These are phyloP conservation scores for Charanyca ferruginea DNA, from an alignment of 2,888 invertebrate genomes.

Conservation along the genomic window DNA sequence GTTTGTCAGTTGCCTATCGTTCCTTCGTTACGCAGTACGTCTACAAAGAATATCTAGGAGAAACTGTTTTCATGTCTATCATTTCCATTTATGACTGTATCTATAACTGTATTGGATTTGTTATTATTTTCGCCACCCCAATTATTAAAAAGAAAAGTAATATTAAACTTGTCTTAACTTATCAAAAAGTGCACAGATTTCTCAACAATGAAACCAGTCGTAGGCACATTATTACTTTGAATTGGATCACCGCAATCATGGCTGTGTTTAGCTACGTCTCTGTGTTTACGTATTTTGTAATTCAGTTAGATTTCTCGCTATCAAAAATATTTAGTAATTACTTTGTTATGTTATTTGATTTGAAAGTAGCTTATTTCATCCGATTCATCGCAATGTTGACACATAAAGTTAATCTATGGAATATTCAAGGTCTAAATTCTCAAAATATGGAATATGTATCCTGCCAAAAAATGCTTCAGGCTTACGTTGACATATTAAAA, in stretches of 20 bases:
- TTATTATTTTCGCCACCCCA: neutral
- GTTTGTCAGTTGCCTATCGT: neutral
- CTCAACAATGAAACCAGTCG: neutral
- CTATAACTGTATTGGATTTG: neutral
- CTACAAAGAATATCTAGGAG: slow-evolving; percentile 8
- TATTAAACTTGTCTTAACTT: slow-evolving; percentile 15
- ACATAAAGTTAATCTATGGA: slow-evolving; percentile 20
- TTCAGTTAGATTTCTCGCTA: neutral
- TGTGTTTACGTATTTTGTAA: neutral
- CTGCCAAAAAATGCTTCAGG: slow-evolving; percentile 3
- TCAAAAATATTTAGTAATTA: slow-evolving; percentile 1
- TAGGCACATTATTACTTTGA: neutral
- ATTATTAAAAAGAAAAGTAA: neutral
- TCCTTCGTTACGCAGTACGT: neutral
- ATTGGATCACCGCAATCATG: slow-evolving; percentile 1
- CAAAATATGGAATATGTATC: neutral
- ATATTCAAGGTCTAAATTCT: neutral
- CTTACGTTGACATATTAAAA: slow-evolving; percentile 15
- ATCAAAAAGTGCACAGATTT: slow-evolving; percentile 34
- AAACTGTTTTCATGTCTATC: neutral
- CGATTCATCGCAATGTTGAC: slow-evolving; percentile 9
- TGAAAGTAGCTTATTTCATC: slow-evolving; percentile 12
- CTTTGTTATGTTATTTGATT: slow-evolving; percentile 4
- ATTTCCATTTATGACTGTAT: neutral
- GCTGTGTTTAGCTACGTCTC: neutral